These are phyloP conservation scores for Ibidorhyncha struthersii DNA, from an alignment of 2,113 vertebrate genomes.

Conservation along the genomic window DNA sequence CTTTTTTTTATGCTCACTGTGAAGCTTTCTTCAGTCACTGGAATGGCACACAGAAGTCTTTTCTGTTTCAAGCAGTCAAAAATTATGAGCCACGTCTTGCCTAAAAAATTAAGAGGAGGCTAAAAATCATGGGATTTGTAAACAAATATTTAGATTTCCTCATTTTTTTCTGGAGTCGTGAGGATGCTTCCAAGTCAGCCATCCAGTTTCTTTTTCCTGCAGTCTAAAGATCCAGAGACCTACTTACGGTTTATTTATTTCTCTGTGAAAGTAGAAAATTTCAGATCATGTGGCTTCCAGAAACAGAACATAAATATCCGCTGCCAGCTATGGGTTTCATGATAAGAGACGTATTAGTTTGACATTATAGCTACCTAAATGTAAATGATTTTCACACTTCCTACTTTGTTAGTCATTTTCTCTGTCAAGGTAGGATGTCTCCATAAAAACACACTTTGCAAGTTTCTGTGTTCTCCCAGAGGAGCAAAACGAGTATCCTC, in stretches of 20 bases:
- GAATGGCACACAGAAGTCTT: background rate
- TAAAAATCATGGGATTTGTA: background rate
- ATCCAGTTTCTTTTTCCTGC: background rate
- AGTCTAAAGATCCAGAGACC: background rate
- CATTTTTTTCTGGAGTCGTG: background rate
- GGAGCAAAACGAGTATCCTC: background rate
- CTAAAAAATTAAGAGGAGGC: fast-evolving
- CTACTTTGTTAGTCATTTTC: background rate
- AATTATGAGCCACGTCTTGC: background rate
- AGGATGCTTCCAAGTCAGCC: background rate
- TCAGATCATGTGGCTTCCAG: background rate
- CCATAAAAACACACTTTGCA: background rate
- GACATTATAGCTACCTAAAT: background rate
- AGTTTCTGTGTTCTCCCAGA: background rate
- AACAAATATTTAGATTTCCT: background rate
- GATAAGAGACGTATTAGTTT: fast-evolving
- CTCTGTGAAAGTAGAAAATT: background rate
- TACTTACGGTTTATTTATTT: background rate
- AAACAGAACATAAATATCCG: background rate
- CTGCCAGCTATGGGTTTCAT: fast-evolving
- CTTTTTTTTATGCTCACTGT: background rate
- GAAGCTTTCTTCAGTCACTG: background rate
- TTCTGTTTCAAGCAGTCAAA: background rate
- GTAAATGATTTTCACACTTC: background rate
- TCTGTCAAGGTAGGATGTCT: background rate